phyloP scores from a whole-genome alignment of 2,797 vertebrate genomes.

The Amblyopsis hoosieri region DNA sequence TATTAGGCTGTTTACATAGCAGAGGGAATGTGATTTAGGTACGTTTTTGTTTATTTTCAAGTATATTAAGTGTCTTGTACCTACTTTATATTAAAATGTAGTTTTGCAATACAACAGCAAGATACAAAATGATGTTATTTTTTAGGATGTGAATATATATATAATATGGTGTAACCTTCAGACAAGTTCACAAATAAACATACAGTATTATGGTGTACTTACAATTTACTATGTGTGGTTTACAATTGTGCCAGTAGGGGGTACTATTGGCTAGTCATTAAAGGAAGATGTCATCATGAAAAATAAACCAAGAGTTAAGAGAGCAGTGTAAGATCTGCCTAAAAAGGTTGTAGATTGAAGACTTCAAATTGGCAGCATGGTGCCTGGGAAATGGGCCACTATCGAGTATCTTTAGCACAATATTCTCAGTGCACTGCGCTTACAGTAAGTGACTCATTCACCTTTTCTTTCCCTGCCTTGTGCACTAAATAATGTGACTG shows the following conservation, averaged over 20 bases:
- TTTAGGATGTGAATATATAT: slow-evolving; percentile 1
- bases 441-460: not conserved
- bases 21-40: not conserved
- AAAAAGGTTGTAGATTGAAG: not conserved
- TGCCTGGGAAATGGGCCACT: not conserved
- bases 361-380: not conserved
- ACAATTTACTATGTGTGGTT: slow-evolving; percentile 12
- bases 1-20: not conserved
- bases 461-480: not conserved
- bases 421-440: not conserved
- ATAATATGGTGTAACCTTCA: slow-evolving; percentile 8
- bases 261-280: slow-evolving; percentile 28
- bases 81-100: slow-evolving; percentile 27
- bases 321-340: slow-evolving; percentile 17
- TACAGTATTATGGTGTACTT: slow-evolving; percentile 12
- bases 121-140: slow-evolving; percentile 11
- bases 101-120: slow-evolving; percentile 6
- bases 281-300: not conserved
- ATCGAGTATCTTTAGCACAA: slow-evolving; percentile 1
- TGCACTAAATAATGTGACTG: not conserved
- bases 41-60: not conserved
- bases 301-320: slow-evolving; percentile 9
- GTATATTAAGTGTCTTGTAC: slow-evolving; percentile 26
- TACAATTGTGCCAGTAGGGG: slow-evolving; percentile 53
- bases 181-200: slow-evolving; percentile 29